A percentile compares a stretch with the other conserved stretches of the same genome.
Evolutionary conservation across 2,797 vertebrate species (phyloP).

Genomic region (Lagodon rhomboides): DNA sequence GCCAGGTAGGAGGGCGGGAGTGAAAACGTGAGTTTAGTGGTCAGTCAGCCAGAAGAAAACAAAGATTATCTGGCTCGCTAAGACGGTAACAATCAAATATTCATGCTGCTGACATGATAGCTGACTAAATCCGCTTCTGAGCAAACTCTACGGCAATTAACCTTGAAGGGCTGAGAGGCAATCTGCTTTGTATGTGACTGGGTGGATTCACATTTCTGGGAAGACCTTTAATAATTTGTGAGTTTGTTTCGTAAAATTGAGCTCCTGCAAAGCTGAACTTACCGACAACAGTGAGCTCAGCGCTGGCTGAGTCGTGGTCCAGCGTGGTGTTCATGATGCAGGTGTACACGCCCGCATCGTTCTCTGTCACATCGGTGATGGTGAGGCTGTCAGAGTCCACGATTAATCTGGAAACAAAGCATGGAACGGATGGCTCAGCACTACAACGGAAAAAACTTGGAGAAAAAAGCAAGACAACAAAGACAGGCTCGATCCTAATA

Average conservation of each 20-base stretch:
- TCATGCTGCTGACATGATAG: conserved; percentile 54
- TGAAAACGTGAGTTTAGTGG: conserved; percentile 85
- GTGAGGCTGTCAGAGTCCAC: conserved; percentile 90
- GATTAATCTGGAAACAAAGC: conserved; percentile 84
- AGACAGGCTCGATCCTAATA: no score
- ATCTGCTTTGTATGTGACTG: conserved; percentile 28
- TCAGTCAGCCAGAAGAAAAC: conserved; percentile 70
- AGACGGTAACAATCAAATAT: conserved; percentile 65
- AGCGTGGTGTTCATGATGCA: conserved; percentile 95
- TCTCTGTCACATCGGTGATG: conserved; percentile 90
- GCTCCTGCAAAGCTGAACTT: conserved; percentile 68
- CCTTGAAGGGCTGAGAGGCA: conserved; percentile 48
- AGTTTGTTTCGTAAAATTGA: conserved; percentile 29
- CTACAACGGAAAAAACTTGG: neutral
- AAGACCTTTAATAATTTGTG: conserved; percentile 44
- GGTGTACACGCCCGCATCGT: conserved; percentile 93
- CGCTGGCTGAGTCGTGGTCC: conserved; percentile 94
- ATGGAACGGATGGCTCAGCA: conserved; percentile 12
- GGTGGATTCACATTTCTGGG: conserved; percentile 30
- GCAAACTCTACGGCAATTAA: conserved; percentile 58
- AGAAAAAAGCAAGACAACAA: neutral
- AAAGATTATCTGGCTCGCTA: conserved; percentile 57
- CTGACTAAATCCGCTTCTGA: conserved; percentile 42
- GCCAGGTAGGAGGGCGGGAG: conserved; percentile 89
- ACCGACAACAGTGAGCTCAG: conserved; percentile 95